Base-by-base conservation (phyloP, 2,797 vertebrate species). In the Xiphorhynchus erythropygius region DNA sequence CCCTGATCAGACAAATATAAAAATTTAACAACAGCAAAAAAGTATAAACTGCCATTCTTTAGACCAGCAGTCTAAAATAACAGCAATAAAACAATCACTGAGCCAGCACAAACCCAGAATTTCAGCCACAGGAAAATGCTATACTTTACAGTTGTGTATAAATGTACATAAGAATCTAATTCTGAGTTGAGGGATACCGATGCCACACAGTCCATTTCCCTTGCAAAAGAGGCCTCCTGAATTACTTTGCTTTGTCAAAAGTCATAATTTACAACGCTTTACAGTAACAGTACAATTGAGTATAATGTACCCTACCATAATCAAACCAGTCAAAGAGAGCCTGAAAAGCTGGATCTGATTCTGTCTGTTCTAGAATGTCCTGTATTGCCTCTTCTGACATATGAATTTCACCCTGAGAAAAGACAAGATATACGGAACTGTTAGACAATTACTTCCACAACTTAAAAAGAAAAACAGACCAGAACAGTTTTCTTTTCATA, bases 311-410 rank as follows among this genome's bases (percentile, higher is more conserved):
- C 93, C 97, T 98, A 99, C 99, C 98, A 74, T 98, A 99, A 94
- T 99, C 99, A 86, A 99, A 99, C 63, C 99, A 98, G 94, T 99
- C 99, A 97, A 99, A 99, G 27, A 99, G 98, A 30, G 99, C 99
- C 94, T 99, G 99, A 97, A 99, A 99, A 65, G 99, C 99, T 59
- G 99, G 99, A 84, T 99, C 99, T 8, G 99, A 99, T 92, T 99
- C 99, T 0, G 99, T 99, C 96, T 99, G 99, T 88, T 99, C 98
- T 94, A 99, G 95, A 96, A 99, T 99, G 95, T 99, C 99, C 84
- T 99, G 99, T 94, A 99, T 99, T 76, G 99, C 99, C 94, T 99
- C 99, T 74, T 99, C 99, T 84, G 99, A 99, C 99, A 99, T 99
- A 79, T 99, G 99, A 84, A 99, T 99, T 98, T 99, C 99, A 80